A percentile compares a stretch with the other conserved stretches of the same genome.
Conservation (phyloP, 2,888 invertebrate species). For the Nasonovia ribisnigri region DNA sequence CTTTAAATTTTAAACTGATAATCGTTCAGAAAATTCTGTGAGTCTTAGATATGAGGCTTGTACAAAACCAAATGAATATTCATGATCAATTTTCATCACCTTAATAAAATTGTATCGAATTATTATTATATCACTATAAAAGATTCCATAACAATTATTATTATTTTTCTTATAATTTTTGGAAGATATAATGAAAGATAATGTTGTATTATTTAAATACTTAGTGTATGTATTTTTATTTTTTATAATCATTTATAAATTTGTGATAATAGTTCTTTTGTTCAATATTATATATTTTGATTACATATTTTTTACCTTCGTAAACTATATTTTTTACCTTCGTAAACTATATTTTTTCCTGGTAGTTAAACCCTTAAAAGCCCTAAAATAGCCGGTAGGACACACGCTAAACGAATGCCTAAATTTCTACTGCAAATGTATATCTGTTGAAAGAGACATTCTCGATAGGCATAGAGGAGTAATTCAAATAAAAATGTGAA, state of each 20-base stretch:
- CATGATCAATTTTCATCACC: no score
- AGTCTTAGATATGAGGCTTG: not conserved
- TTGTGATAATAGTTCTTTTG: no score
- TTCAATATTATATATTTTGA: no score
- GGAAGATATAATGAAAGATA: no score
- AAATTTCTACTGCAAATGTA: conserved; percentile 41
- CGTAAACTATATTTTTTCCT: no score
- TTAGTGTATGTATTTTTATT: not conserved
- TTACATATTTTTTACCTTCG: no score
- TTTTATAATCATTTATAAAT: not conserved
- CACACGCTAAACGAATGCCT: not conserved
- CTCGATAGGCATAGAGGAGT: conserved; percentile 65
- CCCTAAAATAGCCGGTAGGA: not conserved
- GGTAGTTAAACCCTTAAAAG: no score
- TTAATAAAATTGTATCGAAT: not conserved
- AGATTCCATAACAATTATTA: no score
- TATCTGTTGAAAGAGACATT: conserved; percentile 64
- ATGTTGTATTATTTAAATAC: no score
- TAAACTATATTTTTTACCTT: no score
- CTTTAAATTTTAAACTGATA: not conserved
- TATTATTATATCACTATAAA: no score
- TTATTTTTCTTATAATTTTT: no score
- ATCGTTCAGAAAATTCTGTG: not conserved
- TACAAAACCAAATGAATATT: not conserved
- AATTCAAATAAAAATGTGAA: conserved; percentile 57